These are phyloP conservation scores for Pinctada fucata DNA, from an alignment of 2,888 invertebrate genomes.

Conservation along the genomic window DNA sequence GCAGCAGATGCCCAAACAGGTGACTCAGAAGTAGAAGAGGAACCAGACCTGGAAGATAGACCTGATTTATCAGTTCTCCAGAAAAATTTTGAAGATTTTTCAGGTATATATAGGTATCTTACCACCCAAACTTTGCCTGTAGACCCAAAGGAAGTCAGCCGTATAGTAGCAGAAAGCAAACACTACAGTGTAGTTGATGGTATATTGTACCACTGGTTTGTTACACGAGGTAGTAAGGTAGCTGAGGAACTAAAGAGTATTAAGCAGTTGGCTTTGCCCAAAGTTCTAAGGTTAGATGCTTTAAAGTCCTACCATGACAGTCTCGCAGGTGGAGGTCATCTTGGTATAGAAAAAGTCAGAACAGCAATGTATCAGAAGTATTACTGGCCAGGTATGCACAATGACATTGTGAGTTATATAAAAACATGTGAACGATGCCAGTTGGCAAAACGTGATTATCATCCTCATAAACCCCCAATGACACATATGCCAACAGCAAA, in stretches of 20 bases:
- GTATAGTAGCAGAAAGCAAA: too few species aligned
- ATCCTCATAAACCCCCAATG: constrained; percentile 33
- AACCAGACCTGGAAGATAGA: neutral
- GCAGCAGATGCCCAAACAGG: neutral
- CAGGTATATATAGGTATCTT: too few species aligned
- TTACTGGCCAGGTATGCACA: too few species aligned
- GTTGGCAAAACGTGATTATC: constrained; percentile 15
- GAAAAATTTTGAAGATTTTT: constrained; percentile 34
- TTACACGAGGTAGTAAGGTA: too few species aligned
- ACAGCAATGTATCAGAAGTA: neutral
- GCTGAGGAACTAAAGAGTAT: neutral
- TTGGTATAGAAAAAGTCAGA: constrained; percentile 28
- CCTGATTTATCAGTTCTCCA: too few species aligned
- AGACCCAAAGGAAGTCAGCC: too few species aligned
- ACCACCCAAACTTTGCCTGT: too few species aligned
- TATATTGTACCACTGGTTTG: too few species aligned
- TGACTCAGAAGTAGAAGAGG: neutral
- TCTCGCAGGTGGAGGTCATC: constrained; percentile 34
- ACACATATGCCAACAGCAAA: too few species aligned
- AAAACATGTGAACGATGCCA: constrained; percentile 31
- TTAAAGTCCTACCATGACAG: too few species aligned
- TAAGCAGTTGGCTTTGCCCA: constrained; percentile 34
- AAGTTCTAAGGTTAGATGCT: constrained; percentile 19
- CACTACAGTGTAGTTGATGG: too few species aligned
- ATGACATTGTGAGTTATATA: constrained; percentile 28